Evolutionary conservation across 2,797 vertebrate genomes (phyloP), one percentile per base, ranked within the genome.

Genomic region (Nasua narica): DNA sequence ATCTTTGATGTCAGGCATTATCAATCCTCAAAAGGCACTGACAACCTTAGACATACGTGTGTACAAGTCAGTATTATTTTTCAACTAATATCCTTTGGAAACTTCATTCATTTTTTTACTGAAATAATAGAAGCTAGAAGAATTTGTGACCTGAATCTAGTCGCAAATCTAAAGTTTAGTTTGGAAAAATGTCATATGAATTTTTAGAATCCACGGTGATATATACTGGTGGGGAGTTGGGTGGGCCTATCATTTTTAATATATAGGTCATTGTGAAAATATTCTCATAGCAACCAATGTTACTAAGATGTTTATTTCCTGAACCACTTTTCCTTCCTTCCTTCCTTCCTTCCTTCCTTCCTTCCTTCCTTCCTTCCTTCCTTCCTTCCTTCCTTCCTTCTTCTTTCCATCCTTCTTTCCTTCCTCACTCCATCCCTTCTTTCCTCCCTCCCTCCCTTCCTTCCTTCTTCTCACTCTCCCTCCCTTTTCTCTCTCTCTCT

Each of bases 41-140:
- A 67, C 27, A 58, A 11, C 15, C 5, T 32, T 18, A 5, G 90
- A 95, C 48, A 79, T 94, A 32, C 86, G 2, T 37, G 1, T 50
- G 76, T 18, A 87, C 0, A 18, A 84, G 29, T 96, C 82, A 62
- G 21, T 97, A 89, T 87, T 67, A 76, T 87, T 97, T 97, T 94
- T 83, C 35, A 83, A 60, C 7, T 79, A 11, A 43, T 94, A 97
- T 88, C 15, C 19, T 81, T 88, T 56, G 27, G 48, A 92, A 95
- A 50, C 2, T 0, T 14, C 35, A 74, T 50, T 84, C 60, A 18
- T 29, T 60, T 32, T 43, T n/a, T 77, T 21, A 43, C 27, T 77
- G 35, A 95, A 90, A 94, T 85, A 92, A 74, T 72, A 56, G 21
- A 90, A 96, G 21, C 7, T 58, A 56, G 40, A 56, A 93, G 35